Evolutionary conservation across 2,797 vertebrate genomes (phyloP), one percentile per base, ranked within the genome.

Genomic region (Natrix natrix): DNA sequence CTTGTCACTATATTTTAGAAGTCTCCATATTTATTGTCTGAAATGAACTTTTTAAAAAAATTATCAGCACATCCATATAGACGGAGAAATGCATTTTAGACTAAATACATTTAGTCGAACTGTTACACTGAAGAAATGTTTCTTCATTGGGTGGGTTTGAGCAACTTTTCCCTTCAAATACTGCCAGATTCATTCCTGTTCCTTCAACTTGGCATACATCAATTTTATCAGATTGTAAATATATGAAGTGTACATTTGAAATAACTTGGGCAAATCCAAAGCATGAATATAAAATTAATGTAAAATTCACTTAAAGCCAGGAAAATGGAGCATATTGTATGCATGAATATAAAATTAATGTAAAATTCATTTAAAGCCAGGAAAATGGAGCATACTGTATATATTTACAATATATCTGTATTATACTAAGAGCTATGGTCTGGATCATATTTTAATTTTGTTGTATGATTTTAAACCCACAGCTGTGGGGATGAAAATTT

Each of bases 1-100:
- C 94, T 97, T 52, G 0, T 96, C 96, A 97, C 95, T 91, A 94
- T 89, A 94, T 96, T 97, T 97, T 95, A 95, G 93, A 95, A 95
- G 97, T 96, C 96, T 95, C 95, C 95, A 95, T 94, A 97, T 95
- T 95, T 96, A 95, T 96, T 86, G 95, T 94, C 92, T 92, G 54
- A 97, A 93, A 96, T 28, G 37, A 95, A 87, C 2, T 0, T 4
- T 94, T 0, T 87, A 90, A 93, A 37, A 24, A 61, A 59, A 2
- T 0, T 1, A 92, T 24, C 88, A 3, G 28, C 7, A 83, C 0
- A 87, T 0, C 5, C 6, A 37, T 6, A 90, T 0, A 61, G 0
- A 59, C 2, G 26, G 0, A 0, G 26, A 61, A 17, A 0, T 56
- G 28, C 54, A 92, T 92, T 92, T 91, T 92, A 95, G 93, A 95